Conservation (phyloP, 1,140 invertebrate species). For the Branchinecta lynchi region DNA sequence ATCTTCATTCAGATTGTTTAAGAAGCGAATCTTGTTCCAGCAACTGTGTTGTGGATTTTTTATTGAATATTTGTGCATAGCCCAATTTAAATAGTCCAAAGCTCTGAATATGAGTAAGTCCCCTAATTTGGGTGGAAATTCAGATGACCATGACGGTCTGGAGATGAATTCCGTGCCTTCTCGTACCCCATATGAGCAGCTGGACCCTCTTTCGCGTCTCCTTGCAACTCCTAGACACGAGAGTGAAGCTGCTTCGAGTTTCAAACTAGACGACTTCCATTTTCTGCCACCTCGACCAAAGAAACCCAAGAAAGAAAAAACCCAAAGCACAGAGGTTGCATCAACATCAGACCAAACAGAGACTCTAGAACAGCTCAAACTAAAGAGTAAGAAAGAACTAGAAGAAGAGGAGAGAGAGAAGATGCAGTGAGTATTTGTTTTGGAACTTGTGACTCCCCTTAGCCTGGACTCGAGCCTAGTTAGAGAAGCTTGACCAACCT, state of each 20-base stretch:
- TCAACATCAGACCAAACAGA: neutral
- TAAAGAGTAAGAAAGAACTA: constrained; percentile 60
- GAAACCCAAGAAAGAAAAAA: neutral
- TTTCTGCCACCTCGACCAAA: constrained; percentile 5
- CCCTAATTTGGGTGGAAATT: too few relatives aligned
- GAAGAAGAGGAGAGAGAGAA: constrained; percentile 79
- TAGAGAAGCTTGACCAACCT: too few relatives aligned
- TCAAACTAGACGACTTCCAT: neutral
- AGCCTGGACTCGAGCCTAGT: too few relatives aligned
- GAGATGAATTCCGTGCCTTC: neutral
- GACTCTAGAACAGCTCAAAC: constrained; percentile 32
- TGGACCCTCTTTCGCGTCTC: constrained; percentile 19
- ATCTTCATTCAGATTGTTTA: too few relatives aligned
- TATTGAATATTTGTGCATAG: too few relatives aligned
- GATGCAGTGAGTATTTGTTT: constrained; percentile 55
- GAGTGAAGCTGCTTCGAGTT: constrained; percentile 15
- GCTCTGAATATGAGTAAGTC: too few relatives aligned
- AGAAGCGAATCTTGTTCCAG: too few relatives aligned
- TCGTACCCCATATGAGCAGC: constrained; percentile 7
- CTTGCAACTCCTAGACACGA: constrained; percentile 20
- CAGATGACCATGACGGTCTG: too few relatives aligned
- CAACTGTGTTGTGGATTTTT: too few relatives aligned
- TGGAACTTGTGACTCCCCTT: too few relatives aligned
- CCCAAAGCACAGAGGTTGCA: neutral
- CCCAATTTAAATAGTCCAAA: too few relatives aligned